Percentiles rank a stretch among this genome's conserved stretches.
These are phyloP conservation scores for Arvicola amphibius DNA, from an alignment of 2,797 vertebrate genomes.

Conservation along the genomic window DNA sequence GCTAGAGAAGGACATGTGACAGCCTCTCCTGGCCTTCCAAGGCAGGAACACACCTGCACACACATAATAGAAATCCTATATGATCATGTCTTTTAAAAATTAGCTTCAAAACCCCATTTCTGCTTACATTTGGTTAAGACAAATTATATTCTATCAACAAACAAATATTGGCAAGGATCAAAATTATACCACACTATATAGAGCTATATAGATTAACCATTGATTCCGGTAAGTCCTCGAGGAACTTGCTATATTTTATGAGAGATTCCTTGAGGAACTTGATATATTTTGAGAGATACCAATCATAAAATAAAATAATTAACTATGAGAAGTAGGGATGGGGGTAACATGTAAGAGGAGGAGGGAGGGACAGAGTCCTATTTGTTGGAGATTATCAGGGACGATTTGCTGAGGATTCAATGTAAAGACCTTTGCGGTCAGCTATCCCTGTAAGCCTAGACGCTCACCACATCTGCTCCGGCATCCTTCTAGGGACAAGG, in stretches of 20 bases:
- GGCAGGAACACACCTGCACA: no score
- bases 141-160: background rate
- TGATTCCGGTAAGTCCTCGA: background rate
- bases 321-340: background rate
- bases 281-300: background rate
- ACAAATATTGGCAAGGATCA: background rate
- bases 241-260: background rate
- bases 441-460: background rate
- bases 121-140: background rate
- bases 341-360: background rate
- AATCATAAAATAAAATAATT: conserved; percentile 3
- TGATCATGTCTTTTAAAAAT: background rate
- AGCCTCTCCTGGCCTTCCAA: background rate
- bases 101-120: background rate
- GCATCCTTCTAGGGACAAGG: background rate
- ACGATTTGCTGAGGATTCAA: background rate
- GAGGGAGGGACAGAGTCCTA: background rate
- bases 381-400: no score
- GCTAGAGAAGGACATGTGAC: background rate
- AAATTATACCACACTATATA: background rate
- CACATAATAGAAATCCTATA: background rate
- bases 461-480: background rate
- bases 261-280: background rate
- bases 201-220: background rate
- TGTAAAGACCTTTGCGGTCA: no score